These are phyloP conservation scores for Rachycentron canadum DNA, from an alignment of 2,797 vertebrate species.

Conservation along the genomic window DNA sequence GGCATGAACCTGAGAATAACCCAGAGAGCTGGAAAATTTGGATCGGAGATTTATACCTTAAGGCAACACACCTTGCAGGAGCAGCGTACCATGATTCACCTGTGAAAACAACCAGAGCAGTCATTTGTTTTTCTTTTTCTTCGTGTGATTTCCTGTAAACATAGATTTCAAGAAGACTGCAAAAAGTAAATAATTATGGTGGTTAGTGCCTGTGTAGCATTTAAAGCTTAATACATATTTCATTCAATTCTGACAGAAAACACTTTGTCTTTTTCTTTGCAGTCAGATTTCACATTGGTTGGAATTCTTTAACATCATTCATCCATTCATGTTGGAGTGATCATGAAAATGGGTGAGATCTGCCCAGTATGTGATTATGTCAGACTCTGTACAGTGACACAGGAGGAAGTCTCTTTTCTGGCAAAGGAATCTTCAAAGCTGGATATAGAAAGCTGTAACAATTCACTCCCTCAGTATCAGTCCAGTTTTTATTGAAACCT, in stretches of 20 bases:
- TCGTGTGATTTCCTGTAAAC: slow-evolving; percentile 38
- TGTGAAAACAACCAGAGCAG: slow-evolving; percentile 53
- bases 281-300: background rate
- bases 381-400: background rate
- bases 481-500: slow-evolving; percentile 28
- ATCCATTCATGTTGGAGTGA: background rate
- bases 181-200: background rate
- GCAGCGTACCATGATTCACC: slow-evolving; percentile 45
- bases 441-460: background rate
- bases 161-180: slow-evolving; percentile 2
- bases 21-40: slow-evolving; percentile 7
- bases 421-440: slow-evolving; percentile 14
- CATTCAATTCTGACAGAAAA: background rate
- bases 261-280: background rate
- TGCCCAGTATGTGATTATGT: background rate
- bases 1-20: slow-evolving; percentile 21
- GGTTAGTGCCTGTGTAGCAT: background rate
- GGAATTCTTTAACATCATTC: background rate
- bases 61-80: slow-evolving; percentile 58
- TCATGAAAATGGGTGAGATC: background rate
- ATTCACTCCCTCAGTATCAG: background rate
- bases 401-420: background rate
- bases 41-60: slow-evolving; percentile 23
- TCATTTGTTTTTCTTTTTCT: slow-evolving; percentile 25
- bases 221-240: background rate